Evolutionary conservation across 92 coral and sea anemone species (phyloP).

Genomic region (Bergia puertoricense): DNA sequence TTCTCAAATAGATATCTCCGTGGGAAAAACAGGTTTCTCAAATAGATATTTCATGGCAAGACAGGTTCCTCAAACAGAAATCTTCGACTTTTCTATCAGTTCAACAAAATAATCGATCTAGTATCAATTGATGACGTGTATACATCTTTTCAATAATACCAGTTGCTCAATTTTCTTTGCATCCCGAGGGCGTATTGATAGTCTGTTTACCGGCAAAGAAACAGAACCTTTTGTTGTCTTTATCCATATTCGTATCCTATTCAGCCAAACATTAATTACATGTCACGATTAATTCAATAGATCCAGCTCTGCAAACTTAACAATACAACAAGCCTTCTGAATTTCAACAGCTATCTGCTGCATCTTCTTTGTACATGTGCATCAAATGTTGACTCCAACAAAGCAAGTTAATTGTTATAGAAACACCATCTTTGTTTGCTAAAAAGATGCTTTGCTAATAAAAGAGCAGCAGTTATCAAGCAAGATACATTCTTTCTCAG

Average conservation of each 20-base stretch:
- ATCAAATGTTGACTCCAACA: neutral
- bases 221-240: neutral
- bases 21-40: neutral
- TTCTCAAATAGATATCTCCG: no score
- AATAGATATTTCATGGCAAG: neutral
- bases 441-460: neutral
- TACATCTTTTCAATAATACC: neutral
- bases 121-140: neutral
- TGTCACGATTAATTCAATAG: neutral
- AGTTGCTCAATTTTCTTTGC: neutral
- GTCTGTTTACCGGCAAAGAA: neutral
- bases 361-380: no score
- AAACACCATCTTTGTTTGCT: neutral
- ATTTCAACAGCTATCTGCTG: neutral
- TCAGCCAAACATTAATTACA: no score
- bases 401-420: neutral
- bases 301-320: neutral
- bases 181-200: neutral
- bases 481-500: neutral
- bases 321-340: neutral
- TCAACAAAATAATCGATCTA: neutral
- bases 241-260: neutral
- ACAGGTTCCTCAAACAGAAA: neutral
- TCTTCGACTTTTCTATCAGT: neutral
- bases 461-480: neutral